These are phyloP conservation scores for Drosophila anceps DNA, from an alignment of 2,888 invertebrate species.

Conservation along the genomic window DNA sequence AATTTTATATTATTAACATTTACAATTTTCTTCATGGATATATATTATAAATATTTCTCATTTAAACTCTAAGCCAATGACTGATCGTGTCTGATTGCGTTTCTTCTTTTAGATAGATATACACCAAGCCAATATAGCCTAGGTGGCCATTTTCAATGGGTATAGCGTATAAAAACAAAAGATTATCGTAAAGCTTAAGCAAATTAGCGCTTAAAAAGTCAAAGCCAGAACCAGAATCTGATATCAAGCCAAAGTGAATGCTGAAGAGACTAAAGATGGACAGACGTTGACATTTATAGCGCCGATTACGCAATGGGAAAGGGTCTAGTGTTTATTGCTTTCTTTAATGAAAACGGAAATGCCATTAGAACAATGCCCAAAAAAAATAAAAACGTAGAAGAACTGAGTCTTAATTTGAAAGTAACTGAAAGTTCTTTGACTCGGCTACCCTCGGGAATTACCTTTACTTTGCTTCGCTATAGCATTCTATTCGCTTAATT, in stretches of 20 bases:
- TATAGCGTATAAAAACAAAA: constrained; percentile 16
- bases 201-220: constrained; percentile 51
- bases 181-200: constrained; percentile 40
- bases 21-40: neutral
- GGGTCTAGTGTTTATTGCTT: neutral
- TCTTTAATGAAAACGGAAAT: constrained; percentile 63
- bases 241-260: constrained; percentile 21
- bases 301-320: constrained; percentile 57
- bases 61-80: no score
- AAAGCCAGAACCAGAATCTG: constrained; percentile 20
- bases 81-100: no score
- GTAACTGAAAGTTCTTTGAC: constrained; percentile 73
- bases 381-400: constrained; percentile 35
- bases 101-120: neutral
- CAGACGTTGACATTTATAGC: constrained; percentile 61
- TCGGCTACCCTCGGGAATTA: constrained; percentile 35
- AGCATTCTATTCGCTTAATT: constrained; percentile 62
- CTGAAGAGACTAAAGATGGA: constrained; percentile 17
- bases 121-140: neutral
- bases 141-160: neutral
- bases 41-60: neutral
- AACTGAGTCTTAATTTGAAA: constrained; percentile 60
- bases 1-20: neutral
- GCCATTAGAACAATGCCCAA: constrained; percentile 49
- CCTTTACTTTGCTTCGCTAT: constrained; percentile 19